Base-by-base conservation (phyloP, 1,140 invertebrate species). In the Drosophila azteca region DNA sequence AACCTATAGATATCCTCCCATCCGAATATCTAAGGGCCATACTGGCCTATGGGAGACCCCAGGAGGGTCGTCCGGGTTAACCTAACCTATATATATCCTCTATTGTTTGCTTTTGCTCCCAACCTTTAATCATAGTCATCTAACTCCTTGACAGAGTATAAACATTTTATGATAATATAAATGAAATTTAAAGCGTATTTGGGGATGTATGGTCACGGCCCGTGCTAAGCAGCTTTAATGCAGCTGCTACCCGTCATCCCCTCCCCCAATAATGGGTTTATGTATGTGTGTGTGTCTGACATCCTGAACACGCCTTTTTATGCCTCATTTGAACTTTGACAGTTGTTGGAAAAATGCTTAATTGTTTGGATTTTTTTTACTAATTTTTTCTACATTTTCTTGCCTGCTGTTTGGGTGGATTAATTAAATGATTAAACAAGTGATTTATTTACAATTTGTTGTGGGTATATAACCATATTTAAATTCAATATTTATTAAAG, bases 161-260 rank as follows among this genome's bases (percentile, higher is more conserved):
- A 60, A 29, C 72, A 77, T 64, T 77, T 52, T 52, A 35, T 61
- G 68, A 64, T 71, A 68, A 60, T 77, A 72, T 74, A 80, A 81
- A 69, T 63, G 31, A 63, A 77, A 81, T 81, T 85, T 77, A 85
- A 84, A 81, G 81, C 75, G 65, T 69, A 72, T 85, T 77, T 69
- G 69, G 62, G 72, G 66, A 73, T 85, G 77, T 54, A 63, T 75
- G 53, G 81, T 61, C 81, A 84, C 81, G 77, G 68, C 35, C 50
- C 49, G 41, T 24, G 49, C 62, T 79, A 76, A 71, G 71, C 73
- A 52, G 74, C 74, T 74, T 82, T 83, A 85, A 85, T 65, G 55
- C 72, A 45, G 58, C 80, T 79, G 79, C 44, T 72, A 1, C 11
- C 57, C 35, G 29, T 31, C 29, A 6, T 31, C 2, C 43, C 7